Base-by-base conservation (phyloP, 2,888 invertebrate species). In the Perizoma flavofasciatum region DNA sequence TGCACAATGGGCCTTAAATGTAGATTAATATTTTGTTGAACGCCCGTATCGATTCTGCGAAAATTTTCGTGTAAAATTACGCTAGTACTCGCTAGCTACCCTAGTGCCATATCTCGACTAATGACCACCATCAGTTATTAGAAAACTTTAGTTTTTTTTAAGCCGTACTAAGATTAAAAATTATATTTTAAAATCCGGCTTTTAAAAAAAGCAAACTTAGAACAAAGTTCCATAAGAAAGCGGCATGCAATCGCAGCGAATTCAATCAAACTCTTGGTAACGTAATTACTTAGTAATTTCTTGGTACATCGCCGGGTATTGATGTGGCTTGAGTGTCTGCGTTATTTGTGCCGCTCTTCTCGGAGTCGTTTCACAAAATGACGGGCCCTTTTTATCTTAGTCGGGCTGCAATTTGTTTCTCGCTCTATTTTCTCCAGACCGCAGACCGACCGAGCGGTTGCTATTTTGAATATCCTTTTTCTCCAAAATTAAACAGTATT, bases 371-470 rank as follows among this genome's bases (percentile, higher is more conserved):
- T 88, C 89, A 84, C 89, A 89, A 88, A 89, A 88, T 86, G 89
- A 89, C 89, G 87, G 83, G 83, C 77, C 85, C 88, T 88, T 89
- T 89, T 89, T 89, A 89, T 90, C 89, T 88, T 82, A 86, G 88
- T 89, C 89, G 82, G 75, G 77, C 72, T 82, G 82, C 87, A 85
- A 89, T 89, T 89, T 89, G 89, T 89, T 83, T 81, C 79, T 78
- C 81, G 77, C 83, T 87, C 86, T 85, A 88, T 88, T 89, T 87
- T 82, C 86, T 77, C 81, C 74, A 76, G 75, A 84, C 88, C 88
- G 78, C 87, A 86, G 81, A 84, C 83, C 79, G 78, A 82, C 72
- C 57, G 55, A 57, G 49, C 54, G 76, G 81, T 78, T 79, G 78
- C 83, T 85, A 80, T 85, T 89, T 86, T 84, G 82, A 85, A 88